Evolutionary conservation across 2,113 vertebrate genomes (phyloP), one percentile per base, ranked within the genome.

Genomic region (Forbesichthys agassizii): DNA sequence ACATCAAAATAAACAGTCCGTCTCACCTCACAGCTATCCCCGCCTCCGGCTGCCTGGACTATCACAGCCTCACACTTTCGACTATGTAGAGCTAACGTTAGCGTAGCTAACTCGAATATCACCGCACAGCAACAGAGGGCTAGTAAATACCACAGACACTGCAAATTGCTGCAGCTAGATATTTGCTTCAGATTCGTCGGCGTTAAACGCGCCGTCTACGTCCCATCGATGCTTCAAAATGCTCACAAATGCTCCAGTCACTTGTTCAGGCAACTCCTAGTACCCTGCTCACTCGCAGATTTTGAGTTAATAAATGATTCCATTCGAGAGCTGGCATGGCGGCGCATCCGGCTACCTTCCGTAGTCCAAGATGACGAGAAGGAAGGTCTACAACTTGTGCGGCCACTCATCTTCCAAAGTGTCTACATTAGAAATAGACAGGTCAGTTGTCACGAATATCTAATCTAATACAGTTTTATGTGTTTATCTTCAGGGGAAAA

Each of bases 11-110:
- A 88, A 27, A 86, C 80, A 86, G 77, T 82, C 36, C 36, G 36
- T 42, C 80, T 85, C 84, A 75, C 80, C 87, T 84, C 84, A 36
- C 81, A 59, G 78, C 73, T 61, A 54, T 87, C 89, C 81, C 86
- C 91, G 89, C 91, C 90, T 91, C 82, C 88, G 84, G 70, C 76
- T 72, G 54, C 14, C 14, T 7, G 81, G 87, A 86, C 81, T 83
- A 86, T 88, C 85, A 78, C 83, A 64, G 51, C 77, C 69, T 73
- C 75, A 60, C 88, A 83, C 85, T 48, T 84, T 81, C 85, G 13
- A 11, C 72, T 79, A 27, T 27, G 27, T 27, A 14, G 36, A 57
- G 85, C 89, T 89, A 90, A 77, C 73, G 86, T 71, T 89, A 90
- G 87, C 85, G 11, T 71, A 77, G 85, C 86, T 84, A 77, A 57